Percentiles rank a stretch among this genome's conserved stretches.
Evolutionary conservation across 2,797 vertebrate species (phyloP).

Genomic region (Pipistrellus pipistrellus): DNA sequence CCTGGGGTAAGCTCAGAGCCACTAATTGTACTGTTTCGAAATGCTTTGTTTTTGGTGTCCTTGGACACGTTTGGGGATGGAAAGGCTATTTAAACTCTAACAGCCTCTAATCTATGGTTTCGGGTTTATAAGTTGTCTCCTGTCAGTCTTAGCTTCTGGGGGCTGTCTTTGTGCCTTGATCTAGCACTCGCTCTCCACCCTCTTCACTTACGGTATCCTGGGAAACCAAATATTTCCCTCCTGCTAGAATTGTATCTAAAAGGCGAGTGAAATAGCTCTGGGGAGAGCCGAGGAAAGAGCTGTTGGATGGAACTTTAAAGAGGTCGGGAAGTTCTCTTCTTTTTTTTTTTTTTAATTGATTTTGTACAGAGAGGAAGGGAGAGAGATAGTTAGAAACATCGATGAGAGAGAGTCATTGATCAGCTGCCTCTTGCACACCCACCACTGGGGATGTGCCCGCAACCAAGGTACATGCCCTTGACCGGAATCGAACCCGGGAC

Average conservation of each 20-base stretch:
- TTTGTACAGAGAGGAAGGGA: too few relatives aligned
- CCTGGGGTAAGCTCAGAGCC: slow-evolving; percentile 5
- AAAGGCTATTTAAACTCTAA: slow-evolving; percentile 57
- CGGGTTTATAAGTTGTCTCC: slow-evolving; percentile 39
- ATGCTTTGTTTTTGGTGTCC: slow-evolving; percentile 56
- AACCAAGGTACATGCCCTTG: too few relatives aligned
- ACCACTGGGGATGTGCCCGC: too few relatives aligned
- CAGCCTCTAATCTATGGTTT: slow-evolving; percentile 43
- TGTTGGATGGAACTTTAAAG: neutral
- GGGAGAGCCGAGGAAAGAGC: neutral
- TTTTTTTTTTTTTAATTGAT: too few relatives aligned
- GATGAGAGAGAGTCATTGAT: too few relatives aligned
- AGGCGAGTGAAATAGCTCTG: neutral
- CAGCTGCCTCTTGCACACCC: too few relatives aligned
- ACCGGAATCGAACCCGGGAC: too few relatives aligned
- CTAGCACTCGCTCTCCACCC: neutral
- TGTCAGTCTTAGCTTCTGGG: slow-evolving; percentile 32
- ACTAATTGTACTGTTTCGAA: neutral
- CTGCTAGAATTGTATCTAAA: slow-evolving; percentile 37
- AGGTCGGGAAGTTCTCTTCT: neutral
- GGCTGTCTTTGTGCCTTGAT: slow-evolving; percentile 54
- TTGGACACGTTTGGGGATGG: slow-evolving; percentile 34
- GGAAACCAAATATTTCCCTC: slow-evolving; percentile 47
- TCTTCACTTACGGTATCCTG: slow-evolving; percentile 36
- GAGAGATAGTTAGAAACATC: too few relatives aligned